Base-by-base conservation (phyloP, 2,113 vertebrate species). In the Cynocephalus volans region DNA sequence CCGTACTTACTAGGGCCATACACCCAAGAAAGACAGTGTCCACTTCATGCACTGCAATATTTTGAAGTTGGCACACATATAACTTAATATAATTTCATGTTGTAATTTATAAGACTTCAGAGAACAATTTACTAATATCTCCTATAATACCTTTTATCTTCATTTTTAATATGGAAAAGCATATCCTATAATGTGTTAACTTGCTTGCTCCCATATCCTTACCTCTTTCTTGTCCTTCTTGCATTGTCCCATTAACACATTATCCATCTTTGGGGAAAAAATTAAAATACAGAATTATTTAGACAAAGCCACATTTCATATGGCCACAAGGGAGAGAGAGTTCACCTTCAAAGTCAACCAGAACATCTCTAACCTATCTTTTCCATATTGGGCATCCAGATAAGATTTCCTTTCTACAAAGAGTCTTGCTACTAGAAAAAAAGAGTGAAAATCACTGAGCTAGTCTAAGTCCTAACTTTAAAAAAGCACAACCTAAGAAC, bases 71-170 rank as follows among this genome's bases (percentile, higher is more conserved):
- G 18, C 41, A 72, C 8, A 85, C 3, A 33, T 23, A 70, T 24
- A 86, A 56, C 36, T 60, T 95, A 41, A 92, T 69, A 62, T 24
- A 90, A 76, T 56, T 36, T 97, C 76, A 50, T 86, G 26, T 81
- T 52, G 60, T 15, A 62, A 84, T 58, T 69, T 36, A 2, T 72
- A 92, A 72, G 62, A 24, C 14, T 77, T 89, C 80, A 88, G 65
- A 81, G 60, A 81, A 84, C 17, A 58, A 12, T 60, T n/a, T 64
- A 65, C 41, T 79, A 79, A 60, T 52, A 65, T 28, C 28, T 82
- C 70, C 86, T 88, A 1, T 45, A 80, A 92, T 67, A 48, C 13
- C 24, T 69, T 93, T 67, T 31, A 45, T 65, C 45, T 92, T 88
- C 88, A 81, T 85, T 72, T 92, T 64, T 73, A 1, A 82, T n/a